phyloP scores from a whole-genome alignment of 2,797 vertebrate genomes.

The Tapera naevia region DNA sequence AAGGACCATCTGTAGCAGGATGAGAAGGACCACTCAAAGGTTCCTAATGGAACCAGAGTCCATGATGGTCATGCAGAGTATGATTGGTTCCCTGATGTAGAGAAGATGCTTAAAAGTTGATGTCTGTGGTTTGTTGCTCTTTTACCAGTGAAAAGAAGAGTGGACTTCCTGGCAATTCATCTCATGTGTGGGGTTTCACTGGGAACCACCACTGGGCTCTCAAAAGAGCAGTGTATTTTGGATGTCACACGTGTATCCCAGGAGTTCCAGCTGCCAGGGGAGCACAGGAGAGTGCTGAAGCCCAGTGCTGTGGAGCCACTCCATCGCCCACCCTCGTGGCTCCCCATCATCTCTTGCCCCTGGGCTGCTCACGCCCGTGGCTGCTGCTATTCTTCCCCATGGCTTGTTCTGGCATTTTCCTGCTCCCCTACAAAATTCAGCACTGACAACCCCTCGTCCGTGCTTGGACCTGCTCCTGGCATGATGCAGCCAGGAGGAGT shows the following conservation, averaged over 20 bases:
- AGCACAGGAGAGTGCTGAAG: neutral
- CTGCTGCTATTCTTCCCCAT: neutral
- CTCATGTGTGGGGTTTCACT: neutral
- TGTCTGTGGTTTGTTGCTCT: neutral
- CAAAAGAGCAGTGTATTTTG: neutral
- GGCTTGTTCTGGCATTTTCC: neutral
- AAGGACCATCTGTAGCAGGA: no score
- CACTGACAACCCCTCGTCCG: accelerated
- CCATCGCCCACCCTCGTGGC: accelerated
- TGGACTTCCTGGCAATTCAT: neutral
- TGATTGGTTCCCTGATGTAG: neutral
- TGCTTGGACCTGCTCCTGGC: accelerated
- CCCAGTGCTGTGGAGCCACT: neutral
- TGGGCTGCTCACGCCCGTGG: neutral
- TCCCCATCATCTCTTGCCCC: neutral
- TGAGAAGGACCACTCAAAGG: neutral
- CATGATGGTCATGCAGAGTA: neutral
- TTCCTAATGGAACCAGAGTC: neutral
- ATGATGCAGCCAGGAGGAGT: neutral
- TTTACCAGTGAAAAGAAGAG: neutral
- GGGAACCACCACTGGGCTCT: neutral
- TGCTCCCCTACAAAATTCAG: neutral
- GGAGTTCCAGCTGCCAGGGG: accelerated
- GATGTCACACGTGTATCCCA: neutral
- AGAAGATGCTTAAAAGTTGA: neutral